Evolutionary conservation across 2,888 invertebrate genomes (phyloP).

Genomic region (Nebria brevicollis): DNA sequence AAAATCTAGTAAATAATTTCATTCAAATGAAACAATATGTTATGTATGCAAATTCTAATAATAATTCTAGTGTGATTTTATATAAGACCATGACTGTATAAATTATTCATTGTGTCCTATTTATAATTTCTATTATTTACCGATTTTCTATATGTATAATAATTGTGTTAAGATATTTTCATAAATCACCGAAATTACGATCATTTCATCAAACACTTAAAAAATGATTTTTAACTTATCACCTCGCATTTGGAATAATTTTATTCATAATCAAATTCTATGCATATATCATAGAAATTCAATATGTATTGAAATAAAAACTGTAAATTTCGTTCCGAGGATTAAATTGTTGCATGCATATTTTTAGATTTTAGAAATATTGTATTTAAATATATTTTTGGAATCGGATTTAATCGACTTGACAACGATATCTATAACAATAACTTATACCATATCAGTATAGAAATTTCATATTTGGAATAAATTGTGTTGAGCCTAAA

Average conservation of each 20-base stretch:
- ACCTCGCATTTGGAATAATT: not conserved
- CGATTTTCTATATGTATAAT: not conserved
- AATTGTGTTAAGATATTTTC: not conserved
- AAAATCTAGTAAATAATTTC: slow-evolving; percentile 14
- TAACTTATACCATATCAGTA: not conserved
- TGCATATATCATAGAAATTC: not conserved
- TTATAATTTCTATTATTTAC: slow-evolving; percentile 27
- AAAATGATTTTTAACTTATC: not conserved
- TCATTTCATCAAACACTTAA: not conserved
- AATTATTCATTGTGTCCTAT: slow-evolving; percentile 34
- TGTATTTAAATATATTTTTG: too few relatives aligned
- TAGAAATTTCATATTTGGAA: not conserved
- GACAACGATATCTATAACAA: not conserved
- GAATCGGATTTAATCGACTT: not conserved
- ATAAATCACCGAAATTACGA: not conserved
- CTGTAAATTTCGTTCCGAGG: too few relatives aligned
- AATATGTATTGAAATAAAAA: not conserved
- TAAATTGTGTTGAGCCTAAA: not conserved
- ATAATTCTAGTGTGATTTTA: slow-evolving; percentile 25
- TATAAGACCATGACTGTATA: slow-evolving; percentile 38
- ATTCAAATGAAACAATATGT: slow-evolving; percentile 19
- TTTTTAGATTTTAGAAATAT: too few relatives aligned
- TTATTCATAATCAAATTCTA: not conserved
- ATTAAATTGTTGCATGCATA: too few relatives aligned
- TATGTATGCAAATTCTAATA: slow-evolving; percentile 30